Percentiles rank a stretch among this genome's conserved stretches.
These are phyloP conservation scores for Andricus grossulariae DNA, from an alignment of 1,140 invertebrate species.

Conservation along the genomic window DNA sequence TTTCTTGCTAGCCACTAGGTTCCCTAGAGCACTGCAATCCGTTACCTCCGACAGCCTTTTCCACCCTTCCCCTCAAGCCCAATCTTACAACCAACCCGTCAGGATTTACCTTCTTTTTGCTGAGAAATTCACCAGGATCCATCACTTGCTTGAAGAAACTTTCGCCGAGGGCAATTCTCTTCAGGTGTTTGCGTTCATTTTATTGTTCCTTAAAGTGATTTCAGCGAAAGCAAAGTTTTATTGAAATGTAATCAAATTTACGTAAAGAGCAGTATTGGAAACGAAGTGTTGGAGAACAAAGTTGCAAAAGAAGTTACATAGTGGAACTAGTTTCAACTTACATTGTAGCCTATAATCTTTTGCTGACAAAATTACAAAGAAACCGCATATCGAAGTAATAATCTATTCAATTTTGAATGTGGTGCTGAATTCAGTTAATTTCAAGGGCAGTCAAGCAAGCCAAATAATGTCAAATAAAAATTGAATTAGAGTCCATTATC, in stretches of 20 bases:
- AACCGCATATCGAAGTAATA: too few species aligned
- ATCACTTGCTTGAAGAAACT: slow-evolving; percentile 10
- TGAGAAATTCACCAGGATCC: slow-evolving; percentile 10
- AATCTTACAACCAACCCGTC: not conserved
- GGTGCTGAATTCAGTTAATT: too few species aligned
- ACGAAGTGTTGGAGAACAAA: too few species aligned
- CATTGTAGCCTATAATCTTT: too few species aligned
- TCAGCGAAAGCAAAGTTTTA: not conserved
- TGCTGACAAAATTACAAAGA: too few species aligned
- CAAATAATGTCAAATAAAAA: too few species aligned
- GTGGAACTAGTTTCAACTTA: too few species aligned
- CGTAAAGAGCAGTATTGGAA: too few species aligned
- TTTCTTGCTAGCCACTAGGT: slow-evolving; percentile 13
- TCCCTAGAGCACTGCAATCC: slow-evolving; percentile 21
- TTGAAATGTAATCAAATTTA: not conserved
- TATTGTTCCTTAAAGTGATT: not conserved
- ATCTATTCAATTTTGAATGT: too few species aligned
- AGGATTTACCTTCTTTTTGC: slow-evolving; percentile 4
- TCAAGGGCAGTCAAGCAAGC: too few species aligned
- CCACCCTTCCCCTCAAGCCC: not conserved
- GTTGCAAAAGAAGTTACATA: too few species aligned
- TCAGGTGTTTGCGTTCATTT: not conserved
- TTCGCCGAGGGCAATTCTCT: not conserved
- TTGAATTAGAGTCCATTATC: too few species aligned
- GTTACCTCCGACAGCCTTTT: slow-evolving; percentile 25